phyloP scores from a whole-genome alignment of 2,888 invertebrate species.

The Tiliacea aurago region DNA sequence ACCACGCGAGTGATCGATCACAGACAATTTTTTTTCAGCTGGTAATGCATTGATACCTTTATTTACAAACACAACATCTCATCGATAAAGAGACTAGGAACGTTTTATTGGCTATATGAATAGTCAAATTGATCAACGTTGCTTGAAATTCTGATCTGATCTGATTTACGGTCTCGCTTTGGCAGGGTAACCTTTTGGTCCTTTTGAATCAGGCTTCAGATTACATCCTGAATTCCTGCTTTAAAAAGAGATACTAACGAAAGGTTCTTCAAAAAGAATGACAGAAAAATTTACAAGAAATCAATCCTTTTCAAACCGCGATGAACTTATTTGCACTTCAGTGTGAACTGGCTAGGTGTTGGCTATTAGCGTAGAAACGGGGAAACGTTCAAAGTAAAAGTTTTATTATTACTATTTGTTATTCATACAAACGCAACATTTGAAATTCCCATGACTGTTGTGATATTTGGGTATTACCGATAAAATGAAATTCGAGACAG shows the following conservation, averaged over 20 bases:
- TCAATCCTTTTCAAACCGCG: neutral
- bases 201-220: neutral
- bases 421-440: constrained; percentile 21
- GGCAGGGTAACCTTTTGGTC: neutral
- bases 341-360: constrained; percentile 13
- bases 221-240: neutral
- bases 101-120: neutral
- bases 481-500: neutral
- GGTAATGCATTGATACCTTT: neutral
- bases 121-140: neutral
- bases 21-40: neutral
- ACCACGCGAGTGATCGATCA: neutral
- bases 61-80: neutral
- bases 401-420: constrained; percentile 36
- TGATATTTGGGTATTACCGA: constrained; percentile 1
- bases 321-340: constrained; percentile 13
- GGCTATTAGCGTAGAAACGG: constrained; percentile 34
- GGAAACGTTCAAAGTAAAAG: constrained; percentile 44
- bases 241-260: neutral
- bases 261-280: neutral
- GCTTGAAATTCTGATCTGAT: neutral
- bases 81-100: neutral
- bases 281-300: neutral
- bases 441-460: constrained; percentile 34
- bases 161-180: neutral